Evolutionary conservation across 2,113 vertebrate species (phyloP).

Genomic region (Leptobrachium leishanense): DNA sequence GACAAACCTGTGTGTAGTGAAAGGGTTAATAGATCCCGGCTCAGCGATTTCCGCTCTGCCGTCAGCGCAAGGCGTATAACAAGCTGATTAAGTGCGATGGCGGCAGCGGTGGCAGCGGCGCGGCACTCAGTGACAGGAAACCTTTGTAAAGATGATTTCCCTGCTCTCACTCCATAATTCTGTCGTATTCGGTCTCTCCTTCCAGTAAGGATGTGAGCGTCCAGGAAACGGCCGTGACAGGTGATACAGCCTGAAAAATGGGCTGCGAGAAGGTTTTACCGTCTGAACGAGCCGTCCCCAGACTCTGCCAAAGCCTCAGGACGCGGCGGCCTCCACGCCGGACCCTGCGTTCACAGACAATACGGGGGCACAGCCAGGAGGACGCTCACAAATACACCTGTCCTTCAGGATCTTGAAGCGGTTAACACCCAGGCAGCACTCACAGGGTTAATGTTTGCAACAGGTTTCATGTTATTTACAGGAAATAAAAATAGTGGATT

Average conservation of each 20-base stretch:
- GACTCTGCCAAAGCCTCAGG: not conserved
- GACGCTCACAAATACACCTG: too few relatives aligned
- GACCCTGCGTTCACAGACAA: too few relatives aligned
- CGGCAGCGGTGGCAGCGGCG: not conserved
- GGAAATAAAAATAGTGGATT: too few relatives aligned
- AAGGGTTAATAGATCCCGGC: not conserved
- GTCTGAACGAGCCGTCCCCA: too few relatives aligned
- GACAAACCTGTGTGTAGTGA: not conserved
- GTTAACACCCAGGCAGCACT: too few relatives aligned
- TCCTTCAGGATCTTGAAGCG: too few relatives aligned
- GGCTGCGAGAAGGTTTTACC: not conserved
- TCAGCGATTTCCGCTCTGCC: not conserved
- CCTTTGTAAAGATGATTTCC: conserved; percentile 6
- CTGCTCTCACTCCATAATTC: not conserved
- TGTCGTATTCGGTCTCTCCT: not conserved
- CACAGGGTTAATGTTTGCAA: too few relatives aligned
- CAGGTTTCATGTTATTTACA: too few relatives aligned
- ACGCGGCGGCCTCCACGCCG: too few relatives aligned
- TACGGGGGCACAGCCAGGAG: too few relatives aligned
- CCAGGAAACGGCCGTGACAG: conserved; percentile 19
- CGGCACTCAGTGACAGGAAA: not conserved
- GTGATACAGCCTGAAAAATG: conserved; percentile 17
- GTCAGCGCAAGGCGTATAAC: not conserved
- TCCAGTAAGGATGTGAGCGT: conserved; percentile 12
- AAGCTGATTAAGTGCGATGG: not conserved